Percentiles rank a stretch among this genome's conserved stretches.
Evolutionary conservation across 2,113 vertebrate genomes (phyloP).

Genomic region (Chiloscyllium plagiosum): DNA sequence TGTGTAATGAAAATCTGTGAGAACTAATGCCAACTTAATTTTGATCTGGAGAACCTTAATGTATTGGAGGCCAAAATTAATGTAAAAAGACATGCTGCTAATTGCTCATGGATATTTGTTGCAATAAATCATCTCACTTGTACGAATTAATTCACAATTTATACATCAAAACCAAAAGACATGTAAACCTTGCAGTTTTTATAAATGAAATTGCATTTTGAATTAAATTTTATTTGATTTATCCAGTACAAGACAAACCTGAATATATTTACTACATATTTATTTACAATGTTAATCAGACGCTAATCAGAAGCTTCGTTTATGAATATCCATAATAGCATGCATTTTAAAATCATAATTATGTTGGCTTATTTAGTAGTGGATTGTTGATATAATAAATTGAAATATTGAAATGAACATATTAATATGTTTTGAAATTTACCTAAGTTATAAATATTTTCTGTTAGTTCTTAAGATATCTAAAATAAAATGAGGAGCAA

Average conservation of each 20-base stretch:
- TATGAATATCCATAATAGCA: slow-evolving; percentile 8
- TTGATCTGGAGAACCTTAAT: not conserved
- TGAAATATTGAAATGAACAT: no score
- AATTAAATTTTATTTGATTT: not conserved
- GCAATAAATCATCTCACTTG: not conserved
- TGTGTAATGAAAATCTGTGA: slow-evolving; percentile 3
- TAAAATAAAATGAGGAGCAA: not conserved
- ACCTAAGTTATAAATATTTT: not conserved
- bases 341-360: slow-evolving; percentile 10
- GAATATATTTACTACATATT: not conserved
- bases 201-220: not conserved
- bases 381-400: not conserved
- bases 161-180: not conserved
- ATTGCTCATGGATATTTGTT: not conserved
- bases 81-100: not conserved
- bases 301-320: not conserved
- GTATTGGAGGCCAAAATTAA: not conserved
- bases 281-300: no score
- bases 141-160: not conserved
- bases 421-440: not conserved
- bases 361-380: not conserved
- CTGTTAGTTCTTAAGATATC: not conserved
- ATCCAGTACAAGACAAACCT: not conserved
- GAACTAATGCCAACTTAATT: slow-evolving; percentile 17
- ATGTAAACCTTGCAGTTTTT: not conserved